Evolutionary conservation across 2,888 invertebrate genomes (phyloP), one percentile per base, ranked within the genome.

Genomic region (Scelioninae gen. 1): DNA sequence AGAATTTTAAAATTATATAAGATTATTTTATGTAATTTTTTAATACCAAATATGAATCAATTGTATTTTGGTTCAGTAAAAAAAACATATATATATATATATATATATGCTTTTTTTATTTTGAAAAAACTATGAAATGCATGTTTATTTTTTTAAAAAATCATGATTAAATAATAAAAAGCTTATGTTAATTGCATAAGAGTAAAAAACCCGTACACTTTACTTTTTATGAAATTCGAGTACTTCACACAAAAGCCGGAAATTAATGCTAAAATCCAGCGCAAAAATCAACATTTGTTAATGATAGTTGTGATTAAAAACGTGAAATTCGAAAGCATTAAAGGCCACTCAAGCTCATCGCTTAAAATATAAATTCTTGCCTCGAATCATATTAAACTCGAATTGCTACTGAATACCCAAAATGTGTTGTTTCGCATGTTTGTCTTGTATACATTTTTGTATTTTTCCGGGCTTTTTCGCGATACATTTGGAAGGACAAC

Each of bases 361-460:
- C 68, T 65, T 68, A 82, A 78, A 60, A 72, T 23, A 60, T 49
- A 84, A 76, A 74, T 62, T 74, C 78, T 83, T 82, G 82, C 78
- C 76, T 84, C 78, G 38, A 66, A 77, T 62, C n/a, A 72, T 51
- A 68, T 49, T 74, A 51, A 56, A 69, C 65, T 16, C 66, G 45
- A 58, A 74, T 79, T 66, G 74, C 79, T 88, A 88, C 56, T 86
- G 84, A 77, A 89, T 84, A 69, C 85, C 89, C 71, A 85, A 82
- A 77, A 90, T 86, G 82, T 91, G 91, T 74, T 89, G 88, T 69
- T 88, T 86, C 75, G 91, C 91, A 68, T 88, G 88, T 85, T 88
- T 91, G 82, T 91, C 91, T 87, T 91, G 91, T 86, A 91, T 90
- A 83, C 91, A 91, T 85, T 91, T 91, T 38, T 87, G 86, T 65